These are phyloP conservation scores for Romanomermis culicivorax DNA, from an alignment of 2,888 invertebrate species.

Conservation along the genomic window DNA sequence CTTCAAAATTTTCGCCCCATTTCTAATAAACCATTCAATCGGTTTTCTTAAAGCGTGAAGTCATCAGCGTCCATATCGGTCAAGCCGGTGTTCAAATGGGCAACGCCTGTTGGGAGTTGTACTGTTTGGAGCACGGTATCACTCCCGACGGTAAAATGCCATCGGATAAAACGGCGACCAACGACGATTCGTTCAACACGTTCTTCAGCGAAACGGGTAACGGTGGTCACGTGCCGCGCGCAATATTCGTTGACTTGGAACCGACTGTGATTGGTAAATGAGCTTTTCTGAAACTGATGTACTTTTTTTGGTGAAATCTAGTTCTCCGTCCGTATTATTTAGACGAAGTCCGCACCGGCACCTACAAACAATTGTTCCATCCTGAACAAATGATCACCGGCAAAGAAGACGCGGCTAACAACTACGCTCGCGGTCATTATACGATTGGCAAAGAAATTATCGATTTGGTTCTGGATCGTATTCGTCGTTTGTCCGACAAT, in stretches of 20 bases:
- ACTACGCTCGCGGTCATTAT: too few relatives aligned
- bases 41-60: conserved; percentile 31
- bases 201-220: too few relatives aligned
- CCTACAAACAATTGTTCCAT: conserved; percentile 35
- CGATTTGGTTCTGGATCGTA: too few relatives aligned
- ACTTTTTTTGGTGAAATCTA: too few relatives aligned
- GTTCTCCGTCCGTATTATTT: too few relatives aligned
- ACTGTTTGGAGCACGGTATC: conserved; percentile 38
- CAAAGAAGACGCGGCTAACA: too few relatives aligned
- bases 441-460: conserved; percentile 54
- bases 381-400: conserved; percentile 32
- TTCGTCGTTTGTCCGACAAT: conserved; percentile 55
- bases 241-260: conserved; percentile 81
- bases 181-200: too few relatives aligned
- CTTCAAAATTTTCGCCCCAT: too few relatives aligned
- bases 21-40: too few relatives aligned
- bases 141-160: conserved; percentile 35
- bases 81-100: too few relatives aligned
- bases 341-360: conserved; percentile 78
- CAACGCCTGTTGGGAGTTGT: conserved; percentile 39
- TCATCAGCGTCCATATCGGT: conserved; percentile 34
- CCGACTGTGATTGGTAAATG: conserved; percentile 68
- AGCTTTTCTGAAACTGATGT: too few relatives aligned
- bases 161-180: conserved; percentile 30
- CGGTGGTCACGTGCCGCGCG: conserved; percentile 75